phyloP scores from a whole-genome alignment of 2,797 vertebrate genomes.

The Enteromius thamalakanensis region DNA sequence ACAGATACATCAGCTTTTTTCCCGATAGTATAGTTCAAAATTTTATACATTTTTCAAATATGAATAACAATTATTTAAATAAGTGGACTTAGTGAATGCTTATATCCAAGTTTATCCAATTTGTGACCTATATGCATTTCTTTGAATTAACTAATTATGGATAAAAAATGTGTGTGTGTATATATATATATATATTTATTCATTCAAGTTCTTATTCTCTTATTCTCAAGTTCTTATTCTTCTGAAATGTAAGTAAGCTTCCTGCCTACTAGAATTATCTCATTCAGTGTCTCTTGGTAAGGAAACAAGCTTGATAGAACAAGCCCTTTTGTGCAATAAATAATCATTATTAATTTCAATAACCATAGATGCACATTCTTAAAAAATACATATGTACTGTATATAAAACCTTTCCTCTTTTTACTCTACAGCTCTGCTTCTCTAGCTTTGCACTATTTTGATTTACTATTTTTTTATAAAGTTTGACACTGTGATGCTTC shows the following conservation, averaged over 20 bases:
- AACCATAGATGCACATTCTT: neutral
- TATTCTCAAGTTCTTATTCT: neutral
- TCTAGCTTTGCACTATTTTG: neutral
- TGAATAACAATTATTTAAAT: neutral
- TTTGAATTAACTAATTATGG: neutral
- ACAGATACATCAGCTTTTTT: neutral
- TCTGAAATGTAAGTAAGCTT: neutral
- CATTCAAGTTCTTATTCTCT: no score
- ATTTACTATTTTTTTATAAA: neutral
- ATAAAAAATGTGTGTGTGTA: no score
- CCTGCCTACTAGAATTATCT: neutral
- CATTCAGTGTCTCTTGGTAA: neutral
- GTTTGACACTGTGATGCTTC: neutral
- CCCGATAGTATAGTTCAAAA: neutral
- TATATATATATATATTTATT: no score
- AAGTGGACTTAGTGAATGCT: neutral
- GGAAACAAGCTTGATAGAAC: neutral
- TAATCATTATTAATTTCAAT: neutral
- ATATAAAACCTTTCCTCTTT: neutral
- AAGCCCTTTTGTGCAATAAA: neutral
- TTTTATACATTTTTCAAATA: neutral
- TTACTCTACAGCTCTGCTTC: neutral
- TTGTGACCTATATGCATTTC: no score
- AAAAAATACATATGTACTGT: neutral
- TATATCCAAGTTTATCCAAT: neutral